A percentile compares a stretch with the other conserved stretches of the same genome.
These are phyloP conservation scores for Drosophila ustulata DNA, from an alignment of 2,888 invertebrate species.

Conservation along the genomic window DNA sequence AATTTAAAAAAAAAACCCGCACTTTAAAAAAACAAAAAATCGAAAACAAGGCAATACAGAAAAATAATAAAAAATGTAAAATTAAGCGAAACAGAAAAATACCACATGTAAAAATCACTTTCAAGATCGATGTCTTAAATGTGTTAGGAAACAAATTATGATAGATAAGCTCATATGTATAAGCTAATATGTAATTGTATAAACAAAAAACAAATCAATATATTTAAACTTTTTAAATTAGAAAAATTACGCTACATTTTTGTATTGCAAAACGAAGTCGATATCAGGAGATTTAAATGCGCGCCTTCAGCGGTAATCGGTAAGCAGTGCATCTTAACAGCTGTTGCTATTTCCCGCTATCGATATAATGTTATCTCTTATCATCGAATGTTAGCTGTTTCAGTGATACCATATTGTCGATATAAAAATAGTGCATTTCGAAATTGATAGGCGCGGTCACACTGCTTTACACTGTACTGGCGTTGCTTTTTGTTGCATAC, in stretches of 20 bases:
- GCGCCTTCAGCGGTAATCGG: background rate
- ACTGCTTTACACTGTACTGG: slow-evolving; percentile 43
- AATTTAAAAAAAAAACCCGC: slow-evolving; percentile 28
- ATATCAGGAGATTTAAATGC: background rate
- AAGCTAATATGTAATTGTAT: slow-evolving; percentile 70
- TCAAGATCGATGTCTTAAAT: slow-evolving; percentile 65
- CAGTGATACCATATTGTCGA: background rate
- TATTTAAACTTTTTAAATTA: slow-evolving; percentile 68
- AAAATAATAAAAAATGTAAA: slow-evolving; percentile 40
- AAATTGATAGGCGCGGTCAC: background rate
- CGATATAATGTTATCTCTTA: slow-evolving; percentile 16
- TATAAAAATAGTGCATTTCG: background rate
- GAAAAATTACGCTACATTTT: background rate
- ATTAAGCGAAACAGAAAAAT: slow-evolving; percentile 39
- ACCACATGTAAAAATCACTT: slow-evolving; percentile 43
- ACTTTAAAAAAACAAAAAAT: slow-evolving; percentile 19
- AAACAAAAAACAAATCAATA: slow-evolving; percentile 53
- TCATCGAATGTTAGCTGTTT: background rate
- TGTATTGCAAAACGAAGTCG: background rate
- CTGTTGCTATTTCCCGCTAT: slow-evolving; percentile 13
- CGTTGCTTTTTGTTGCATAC: slow-evolving; percentile 62
- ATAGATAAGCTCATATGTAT: slow-evolving; percentile 62
- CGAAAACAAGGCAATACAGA: slow-evolving; percentile 42
- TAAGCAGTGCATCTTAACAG: slow-evolving; percentile 12
- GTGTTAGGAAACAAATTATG: slow-evolving; percentile 64